phyloP scores from a whole-genome alignment of 2,888 invertebrate species.

The Euplagia quadripunctaria region DNA sequence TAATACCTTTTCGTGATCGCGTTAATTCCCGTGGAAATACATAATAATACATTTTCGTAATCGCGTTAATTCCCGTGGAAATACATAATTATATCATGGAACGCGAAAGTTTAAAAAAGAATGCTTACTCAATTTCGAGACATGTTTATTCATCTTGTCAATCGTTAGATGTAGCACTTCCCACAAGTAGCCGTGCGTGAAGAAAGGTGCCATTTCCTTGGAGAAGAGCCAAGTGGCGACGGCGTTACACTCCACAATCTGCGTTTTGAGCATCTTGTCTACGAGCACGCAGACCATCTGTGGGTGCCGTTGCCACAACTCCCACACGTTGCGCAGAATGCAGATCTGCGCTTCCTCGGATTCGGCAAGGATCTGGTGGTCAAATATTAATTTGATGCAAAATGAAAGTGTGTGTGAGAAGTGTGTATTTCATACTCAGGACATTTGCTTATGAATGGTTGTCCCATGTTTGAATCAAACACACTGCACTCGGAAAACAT shows the following conservation, averaged over 20 bases:
- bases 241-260: conserved; percentile 98
- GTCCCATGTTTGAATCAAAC: background rate
- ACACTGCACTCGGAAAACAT: no score
- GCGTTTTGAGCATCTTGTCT: conserved; percentile 98
- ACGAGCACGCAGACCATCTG: conserved; percentile 99
- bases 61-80: no score
- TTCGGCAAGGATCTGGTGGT: conserved; percentile 94
- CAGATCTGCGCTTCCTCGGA: conserved; percentile 98
- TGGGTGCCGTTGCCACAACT: conserved; percentile 98
- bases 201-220: conserved; percentile 94
- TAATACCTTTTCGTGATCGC: no score
- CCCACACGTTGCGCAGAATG: conserved; percentile 96
- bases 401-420: background rate
- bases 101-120: background rate
- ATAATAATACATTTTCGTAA: no score
- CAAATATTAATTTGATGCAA: background rate
- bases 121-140: conserved; percentile 91
- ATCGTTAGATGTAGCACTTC: conserved; percentile 98
- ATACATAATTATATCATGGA: no score
- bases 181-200: conserved; percentile 98
- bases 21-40: no score
- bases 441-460: background rate
- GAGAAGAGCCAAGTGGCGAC: conserved; percentile 99
- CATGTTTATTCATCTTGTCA: conserved; percentile 98
- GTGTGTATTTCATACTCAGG: background rate